A percentile compares a stretch with the other conserved stretches of the same genome.
These are phyloP conservation scores for Montifringilla adamsi DNA, from an alignment of 2,113 vertebrate genomes.

Conservation along the genomic window DNA sequence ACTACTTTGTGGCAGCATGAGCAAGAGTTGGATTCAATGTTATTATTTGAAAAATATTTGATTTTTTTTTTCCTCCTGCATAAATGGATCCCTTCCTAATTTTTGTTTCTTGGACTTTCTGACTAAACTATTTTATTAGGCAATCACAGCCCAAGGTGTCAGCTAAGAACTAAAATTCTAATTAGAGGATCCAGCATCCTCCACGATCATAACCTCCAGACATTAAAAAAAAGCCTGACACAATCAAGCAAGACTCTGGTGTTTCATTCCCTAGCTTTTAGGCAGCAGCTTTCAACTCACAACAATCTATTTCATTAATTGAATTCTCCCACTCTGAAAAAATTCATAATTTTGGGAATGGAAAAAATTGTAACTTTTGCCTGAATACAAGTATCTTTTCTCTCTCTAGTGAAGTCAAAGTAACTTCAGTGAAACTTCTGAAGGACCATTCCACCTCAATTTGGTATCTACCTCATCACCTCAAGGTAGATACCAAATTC, in stretches of 20 bases:
- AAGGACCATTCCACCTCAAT: neutral
- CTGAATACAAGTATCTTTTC: neutral
- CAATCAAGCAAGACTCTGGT: neutral
- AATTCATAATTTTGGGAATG: neutral
- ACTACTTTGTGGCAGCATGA: neutral
- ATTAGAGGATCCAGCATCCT: neutral
- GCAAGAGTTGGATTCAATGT: neutral
- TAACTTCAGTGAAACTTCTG: neutral
- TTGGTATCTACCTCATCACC: too few species aligned
- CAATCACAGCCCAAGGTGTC: neutral
- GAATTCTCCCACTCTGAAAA: neutral
- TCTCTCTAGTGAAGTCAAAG: neutral
- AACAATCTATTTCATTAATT: neutral
- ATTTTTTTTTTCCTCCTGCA: too few species aligned
- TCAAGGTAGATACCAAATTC: neutral
- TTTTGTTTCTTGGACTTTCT: neutral
- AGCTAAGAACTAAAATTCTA: neutral
- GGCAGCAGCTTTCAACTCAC: neutral
- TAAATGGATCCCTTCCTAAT: neutral
- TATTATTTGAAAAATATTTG: neutral
- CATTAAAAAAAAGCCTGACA: neutral
- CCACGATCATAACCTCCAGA: neutral
- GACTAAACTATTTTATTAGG: neutral
- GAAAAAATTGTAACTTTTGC: neutral
- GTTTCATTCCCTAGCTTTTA: neutral